Evolutionary conservation across 2,888 invertebrate species (phyloP), one percentile per base, ranked within the genome.

Genomic region (Lithophane semibrunnea): DNA sequence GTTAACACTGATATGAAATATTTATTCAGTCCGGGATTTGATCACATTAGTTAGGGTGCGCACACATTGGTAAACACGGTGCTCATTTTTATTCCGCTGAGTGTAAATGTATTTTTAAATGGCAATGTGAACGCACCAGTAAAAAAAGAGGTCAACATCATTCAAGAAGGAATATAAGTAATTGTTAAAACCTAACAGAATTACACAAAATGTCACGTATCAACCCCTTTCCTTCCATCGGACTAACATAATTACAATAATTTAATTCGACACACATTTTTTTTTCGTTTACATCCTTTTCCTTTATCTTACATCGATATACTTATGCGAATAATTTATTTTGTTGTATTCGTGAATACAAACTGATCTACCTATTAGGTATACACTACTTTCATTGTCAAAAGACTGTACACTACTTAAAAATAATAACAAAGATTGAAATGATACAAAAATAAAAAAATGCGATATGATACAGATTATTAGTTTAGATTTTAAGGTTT

Each of bases 1-100:
- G 82, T 82, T 81, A 76, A 80, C 77, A 82, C 73, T 88, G 88
- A 88, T 88, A 88, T 88, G 88, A 87, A 70, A 80, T 56, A 75
- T 76, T 86, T 61, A 73, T 61, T 76, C 79, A 84, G 81, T 83
- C 76, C 79, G 76, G 74, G 24, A 37, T 75, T 78, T 82, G 69
- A 77, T 83, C 65, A 83, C 69, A 60, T 66, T 47, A 69, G 49
- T 60, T 24, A 74, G 24, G 73, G 69, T 69, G 58, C 68, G 42
- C 8, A 58, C 58, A 83, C 68, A 76, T 76, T 76, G 54, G 1
- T 54, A 18, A 70, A 73, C 8, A 69, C 42, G 21, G 24, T 42
- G 49, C 24, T 60, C 8, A 58, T 52, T 71, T 54, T 16, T 54
- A 56, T 68, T 52, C 52, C n/a, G n/a, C 16, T 3, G 1, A 18